Base-by-base conservation (phyloP, 1,140 invertebrate genomes). In the Aradophagus sp. region DNA sequence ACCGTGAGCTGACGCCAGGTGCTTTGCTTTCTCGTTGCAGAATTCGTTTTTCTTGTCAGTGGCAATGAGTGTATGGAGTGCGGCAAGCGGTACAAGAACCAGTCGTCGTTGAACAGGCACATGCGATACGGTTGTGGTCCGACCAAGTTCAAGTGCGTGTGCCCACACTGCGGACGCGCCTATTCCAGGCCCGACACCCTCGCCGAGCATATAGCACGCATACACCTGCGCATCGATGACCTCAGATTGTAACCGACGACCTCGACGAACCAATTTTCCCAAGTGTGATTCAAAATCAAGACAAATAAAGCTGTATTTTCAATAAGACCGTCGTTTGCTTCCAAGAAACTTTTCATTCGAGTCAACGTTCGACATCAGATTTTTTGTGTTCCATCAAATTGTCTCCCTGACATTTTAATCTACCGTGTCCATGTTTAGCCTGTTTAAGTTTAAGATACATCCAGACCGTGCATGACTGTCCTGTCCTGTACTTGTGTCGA, bases 61-160 rank as follows among this genome's bases (percentile, higher is more conserved):
- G 61, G 71, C 42, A 62, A 59, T 34, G 77, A 50, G 36, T 84
- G 80, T 34, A 42, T 34, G 34, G 59, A 73, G 36, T 81, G 80
- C 47, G 76, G 75, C n/a, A 83, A 78, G 45, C 44, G 63, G 19
- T 82, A 79, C 65, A 81, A 79, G 61, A 78, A 77, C 63, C 58
- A 63, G 38, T 80, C 74, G 0, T 79, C 76, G 10, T 66, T 83
- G 52, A 74, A 42, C 48, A 75, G 76, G 13, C 82, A 87, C 61
- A 56, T 69, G 38, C 78, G 77, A 8, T 85, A 85, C 45, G 82
- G 79, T 42, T 87, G 86, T 47, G 83, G 84, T 4, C 70, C 72
- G 15, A 74, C 52, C 19, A 81, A 77, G 11, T 27, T 77, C 17
- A 79, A 77, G 42, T 76, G 76, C 20, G 62, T 76, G 12, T 80